Base-by-base conservation (phyloP, 2,888 invertebrate genomes). In the Yponomeuta evonymella region DNA sequence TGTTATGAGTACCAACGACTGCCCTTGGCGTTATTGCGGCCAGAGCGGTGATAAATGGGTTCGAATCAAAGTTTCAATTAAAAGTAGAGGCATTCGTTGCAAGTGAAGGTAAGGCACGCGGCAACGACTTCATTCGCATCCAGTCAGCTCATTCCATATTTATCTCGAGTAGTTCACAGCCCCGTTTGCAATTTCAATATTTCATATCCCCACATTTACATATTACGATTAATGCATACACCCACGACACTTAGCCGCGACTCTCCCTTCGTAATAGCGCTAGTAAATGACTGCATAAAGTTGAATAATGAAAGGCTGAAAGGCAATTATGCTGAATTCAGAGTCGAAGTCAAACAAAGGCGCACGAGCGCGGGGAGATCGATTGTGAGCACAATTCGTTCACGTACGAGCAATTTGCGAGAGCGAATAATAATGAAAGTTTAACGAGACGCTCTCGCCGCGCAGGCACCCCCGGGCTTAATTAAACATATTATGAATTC, bases 261-360 rank as follows among this genome's bases (percentile, higher is more conserved):
- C 86, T 87, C 88, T 88, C 91, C 89, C 89, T 89, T 84, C 86
- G 86, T 86, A 89, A 90, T 90, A 91, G 89, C 87, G 85, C 88
- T 87, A 90, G 91, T 89, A 90, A 90, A 91, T 90, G 90, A 88
- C 89, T 90, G 88, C 89, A 90, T 89, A 90, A 91, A 91, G 90
- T 87, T 89, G 89, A 90, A 91, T 91, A 91, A 91, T 90, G 90
- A 90, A 90, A 90, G 88, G 83, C 88, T 90, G 88, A 89, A 91
- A 91, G 91, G 90, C 90, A 91, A 92, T 92, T 92, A 91, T 85
- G 88, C 88, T 86, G 90, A 90, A 91, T 92, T 91, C 85, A 85
- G 87, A 90, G 87, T 86, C 86, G 86, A 90, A 92, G 83, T 90
- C 90, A 91, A 92, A 92, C 92, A 92, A 91, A 90, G 86, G 85